Evolutionary conservation across 1,140 invertebrate genomes (phyloP), one percentile per base, ranked within the genome.

Genomic region (Eriocheir sinensis): DNA sequence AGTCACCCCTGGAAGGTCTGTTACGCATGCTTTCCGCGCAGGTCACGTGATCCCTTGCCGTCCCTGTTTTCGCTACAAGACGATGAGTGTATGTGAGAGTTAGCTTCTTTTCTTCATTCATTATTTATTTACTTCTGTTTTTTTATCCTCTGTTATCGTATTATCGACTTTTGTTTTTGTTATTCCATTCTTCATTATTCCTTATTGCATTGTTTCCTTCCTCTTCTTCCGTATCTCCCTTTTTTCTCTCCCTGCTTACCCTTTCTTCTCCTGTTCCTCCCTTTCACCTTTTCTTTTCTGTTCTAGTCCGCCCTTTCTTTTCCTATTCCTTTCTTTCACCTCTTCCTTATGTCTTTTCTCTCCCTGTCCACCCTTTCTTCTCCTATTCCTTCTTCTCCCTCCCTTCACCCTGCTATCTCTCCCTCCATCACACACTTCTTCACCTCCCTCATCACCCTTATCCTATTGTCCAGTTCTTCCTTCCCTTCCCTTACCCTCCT

Each of bases 11-110:
- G n/a, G n/a, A 72, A 72, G n/a, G 9, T 72, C 60, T n/a, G 6
- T 0, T 4, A 72, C 60, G 60, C 60, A 72, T 72, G n/a, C 27
- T 12, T n/a, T 6, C 60, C 8, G 27, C 60, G 60, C 60, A 72
- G 27, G 60, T 72, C 60, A 72, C 60, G 60, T 72, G 21, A 72
- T n/a, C 3, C 12, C n/a, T n/a, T n/a, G n/a, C n/a, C n/a, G n/a
- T 72, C n/a, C 60, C 27, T 72, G 44, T 48, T 17, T 21, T 2
- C 48, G 21, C 48, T 53, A 53, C 48, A 3, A 53, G 48, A 53
- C 48, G 21, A 34, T 86, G 83, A 34, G 83, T 86, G 83, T 86
- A 34, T 86, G 40, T 86, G 40, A 34, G 83, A 34, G 83, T 86
- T n/a, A n/a, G n/a, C n/a, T n/a, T n/a, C n/a, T n/a, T n/a, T n/a